A percentile compares a stretch with the other conserved stretches of the same genome.
Conservation (phyloP, 2,113 vertebrate genomes). For the Cisticola juncidis region DNA sequence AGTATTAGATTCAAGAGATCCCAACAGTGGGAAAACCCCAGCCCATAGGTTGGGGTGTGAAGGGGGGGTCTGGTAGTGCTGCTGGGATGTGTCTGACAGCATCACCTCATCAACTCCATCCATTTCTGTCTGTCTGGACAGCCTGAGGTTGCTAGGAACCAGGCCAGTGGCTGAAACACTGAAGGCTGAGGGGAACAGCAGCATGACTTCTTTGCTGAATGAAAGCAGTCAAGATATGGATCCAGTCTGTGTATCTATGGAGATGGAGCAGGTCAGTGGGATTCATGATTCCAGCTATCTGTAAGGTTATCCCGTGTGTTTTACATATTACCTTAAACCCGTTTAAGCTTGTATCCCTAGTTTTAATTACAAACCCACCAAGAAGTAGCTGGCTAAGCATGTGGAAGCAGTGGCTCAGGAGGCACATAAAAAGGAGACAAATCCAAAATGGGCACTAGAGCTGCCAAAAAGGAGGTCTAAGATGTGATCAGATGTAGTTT, state of each 20-base stretch:
- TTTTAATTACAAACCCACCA: not conserved
- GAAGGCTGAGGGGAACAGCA: not conserved
- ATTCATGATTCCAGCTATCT: not conserved
- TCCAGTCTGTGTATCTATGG: not conserved
- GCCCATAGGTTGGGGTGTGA: not conserved
- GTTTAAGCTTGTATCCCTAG: not conserved
- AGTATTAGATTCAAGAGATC: not conserved
- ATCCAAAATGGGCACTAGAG: not conserved
- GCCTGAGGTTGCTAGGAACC: not conserved
- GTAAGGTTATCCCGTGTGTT: not conserved
- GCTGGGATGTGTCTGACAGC: not conserved
- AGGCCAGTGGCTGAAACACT: not conserved
- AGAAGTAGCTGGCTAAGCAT: not conserved
- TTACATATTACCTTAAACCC: not conserved
- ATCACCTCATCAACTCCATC: not conserved
- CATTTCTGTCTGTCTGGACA: not conserved
- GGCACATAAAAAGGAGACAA: not conserved
- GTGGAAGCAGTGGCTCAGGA: not conserved
- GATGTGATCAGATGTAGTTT: not conserved
- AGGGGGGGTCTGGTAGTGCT: not conserved
- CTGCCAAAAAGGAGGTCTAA: not conserved
- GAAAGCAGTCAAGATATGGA: not conserved
- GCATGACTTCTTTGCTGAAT: not conserved
- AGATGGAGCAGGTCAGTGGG: accelerated
- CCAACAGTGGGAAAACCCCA: not conserved